These are phyloP conservation scores for Cyanoderma ruficeps DNA, from an alignment of 2,113 vertebrate species.

Conservation along the genomic window DNA sequence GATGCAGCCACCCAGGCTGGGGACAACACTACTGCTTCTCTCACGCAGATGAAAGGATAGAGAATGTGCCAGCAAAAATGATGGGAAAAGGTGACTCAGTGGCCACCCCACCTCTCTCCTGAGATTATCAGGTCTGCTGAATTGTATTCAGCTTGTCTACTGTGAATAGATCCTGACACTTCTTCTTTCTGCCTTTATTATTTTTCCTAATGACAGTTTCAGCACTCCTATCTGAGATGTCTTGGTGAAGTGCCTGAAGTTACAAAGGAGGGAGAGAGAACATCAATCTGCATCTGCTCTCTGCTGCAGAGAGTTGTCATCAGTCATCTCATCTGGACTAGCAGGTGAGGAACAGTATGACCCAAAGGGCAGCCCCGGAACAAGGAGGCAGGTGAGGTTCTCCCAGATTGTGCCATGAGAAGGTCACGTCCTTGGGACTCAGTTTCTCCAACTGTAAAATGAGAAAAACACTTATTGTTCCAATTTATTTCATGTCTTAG, in stretches of 20 bases:
- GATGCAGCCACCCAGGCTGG: not conserved
- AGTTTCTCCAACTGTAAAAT: conserved; percentile 26
- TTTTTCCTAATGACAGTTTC: not conserved
- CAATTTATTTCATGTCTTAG: conserved; percentile 26
- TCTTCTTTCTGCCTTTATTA: not conserved
- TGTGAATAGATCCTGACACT: not conserved
- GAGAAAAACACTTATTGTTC: conserved; percentile 1
- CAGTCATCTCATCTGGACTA: not conserved
- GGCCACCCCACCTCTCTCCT: not conserved
- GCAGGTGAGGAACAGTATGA: not conserved
- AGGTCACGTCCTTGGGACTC: not conserved
- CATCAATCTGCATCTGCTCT: not conserved
- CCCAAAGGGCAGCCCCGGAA: not conserved
- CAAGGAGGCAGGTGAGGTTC: not conserved
- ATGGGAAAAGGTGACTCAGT: not conserved
- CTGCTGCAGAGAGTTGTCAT: not conserved
- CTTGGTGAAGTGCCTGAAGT: conserved; percentile 22
- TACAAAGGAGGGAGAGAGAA: not conserved
- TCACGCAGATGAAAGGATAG: not conserved
- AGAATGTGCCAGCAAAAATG: not conserved
- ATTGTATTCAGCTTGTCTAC: not conserved
- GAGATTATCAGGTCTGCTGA: not conserved
- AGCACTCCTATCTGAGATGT: not conserved
- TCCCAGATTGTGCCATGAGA: not conserved
- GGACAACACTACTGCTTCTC: not conserved